Evolutionary conservation across 2,888 invertebrate genomes (phyloP), one percentile per base, ranked within the genome.

Genomic region (Adelognathus sp.): DNA sequence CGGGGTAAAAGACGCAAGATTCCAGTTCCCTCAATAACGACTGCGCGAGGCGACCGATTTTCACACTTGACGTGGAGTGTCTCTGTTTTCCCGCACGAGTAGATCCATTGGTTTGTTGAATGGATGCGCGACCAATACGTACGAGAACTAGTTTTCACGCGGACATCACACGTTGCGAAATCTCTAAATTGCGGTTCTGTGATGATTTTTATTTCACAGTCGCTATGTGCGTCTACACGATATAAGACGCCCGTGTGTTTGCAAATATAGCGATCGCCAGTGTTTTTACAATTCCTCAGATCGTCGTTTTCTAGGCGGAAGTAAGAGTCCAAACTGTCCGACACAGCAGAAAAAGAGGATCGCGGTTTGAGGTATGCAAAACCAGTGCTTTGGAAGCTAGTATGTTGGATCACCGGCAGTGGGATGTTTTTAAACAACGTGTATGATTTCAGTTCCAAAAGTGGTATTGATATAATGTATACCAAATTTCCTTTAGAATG

Each of bases 401-500:
- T 18, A 11, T 41, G 21, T 50, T 64, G 50, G 3, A 21, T 7
- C 3, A 18, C 7, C 1, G 64, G 39, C 5, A 66, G 3, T 2
- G 66, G 66, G 7, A 54, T 66, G 16, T 66, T 36, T 52, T 16
- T 36, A 11, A 24, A 52, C 24, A 66, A n/a, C 1, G 11, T 39
- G n/a, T 52, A 66, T 4, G 24, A 7, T 27, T 39, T 16, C 5
- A 66, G 7, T 4, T 27, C 18, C 14, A 66, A 14, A 2, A 66
- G 18, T 0, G 64, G 64, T 21, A 64, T 9, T 2, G 50, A n/a
- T 3, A 50, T 33, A 1, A 33, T 36, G 3, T 66, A 54, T 5
- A 66, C 27, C 16, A 54, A 16, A 14, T 36, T 39, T 1, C 3
- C 54, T 14, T 54, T 39, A 2, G 9, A 6, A 14, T 54, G 54